phyloP scores from a whole-genome alignment of 2,888 invertebrate genomes.

The Zele albiditarsus region DNA sequence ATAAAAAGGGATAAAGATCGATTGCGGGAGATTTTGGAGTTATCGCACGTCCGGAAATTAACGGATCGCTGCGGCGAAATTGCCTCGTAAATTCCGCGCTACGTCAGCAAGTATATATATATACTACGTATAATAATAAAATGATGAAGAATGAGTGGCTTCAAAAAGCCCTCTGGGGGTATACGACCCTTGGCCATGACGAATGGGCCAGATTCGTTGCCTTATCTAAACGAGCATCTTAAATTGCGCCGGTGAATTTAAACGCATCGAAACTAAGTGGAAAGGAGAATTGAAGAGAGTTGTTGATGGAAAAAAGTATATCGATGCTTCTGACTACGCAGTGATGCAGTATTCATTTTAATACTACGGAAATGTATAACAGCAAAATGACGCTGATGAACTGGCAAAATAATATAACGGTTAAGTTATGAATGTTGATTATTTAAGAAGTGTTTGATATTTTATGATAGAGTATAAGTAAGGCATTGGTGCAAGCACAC shows the following conservation, averaged over 20 bases:
- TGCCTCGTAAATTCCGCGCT: conserved; percentile 62
- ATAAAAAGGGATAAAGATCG: conserved; percentile 55
- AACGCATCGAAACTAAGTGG: conserved; percentile 26
- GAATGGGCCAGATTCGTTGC: conserved; percentile 58
- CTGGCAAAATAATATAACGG: not conserved
- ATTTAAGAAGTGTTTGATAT: no score
- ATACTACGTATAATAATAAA: not conserved
- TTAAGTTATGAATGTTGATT: not conserved
- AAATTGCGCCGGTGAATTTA: conserved; percentile 54
- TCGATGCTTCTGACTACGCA: conserved; percentile 3
- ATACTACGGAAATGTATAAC: no score
- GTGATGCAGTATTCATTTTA: not conserved
- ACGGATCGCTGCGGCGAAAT: conserved; percentile 60
- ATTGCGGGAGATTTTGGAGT: conserved; percentile 59
- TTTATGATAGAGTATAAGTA: no score
- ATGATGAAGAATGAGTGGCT: conserved; percentile 38
- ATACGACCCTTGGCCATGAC: conserved; percentile 55
- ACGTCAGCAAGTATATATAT: conserved; percentile 41
- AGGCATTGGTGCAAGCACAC: no score
- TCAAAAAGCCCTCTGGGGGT: conserved; percentile 33
- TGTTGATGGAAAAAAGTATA: conserved; percentile 46
- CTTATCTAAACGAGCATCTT: conserved; percentile 68
- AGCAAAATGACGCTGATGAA: no score
- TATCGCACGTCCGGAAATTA: conserved; percentile 62
- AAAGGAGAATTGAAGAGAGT: conserved; percentile 38